These are phyloP conservation scores for Muntiacus reevesi DNA, from an alignment of 2,113 vertebrate species.

Conservation along the genomic window DNA sequence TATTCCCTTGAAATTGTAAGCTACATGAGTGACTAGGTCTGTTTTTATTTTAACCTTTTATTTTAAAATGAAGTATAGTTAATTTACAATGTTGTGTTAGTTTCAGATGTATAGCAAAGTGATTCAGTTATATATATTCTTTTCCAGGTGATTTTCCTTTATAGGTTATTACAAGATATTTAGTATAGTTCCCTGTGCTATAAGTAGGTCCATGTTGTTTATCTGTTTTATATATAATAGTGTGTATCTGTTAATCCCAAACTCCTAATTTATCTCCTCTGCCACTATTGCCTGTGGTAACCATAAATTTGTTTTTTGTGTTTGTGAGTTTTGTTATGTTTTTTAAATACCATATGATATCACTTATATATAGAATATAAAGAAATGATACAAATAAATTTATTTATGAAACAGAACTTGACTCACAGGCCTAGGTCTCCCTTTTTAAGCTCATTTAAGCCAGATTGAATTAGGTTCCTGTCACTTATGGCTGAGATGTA, in stretches of 20 bases:
- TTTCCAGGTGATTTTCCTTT: not conserved
- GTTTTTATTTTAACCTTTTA: not conserved
- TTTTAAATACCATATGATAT: not conserved
- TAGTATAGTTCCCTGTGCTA: not conserved
- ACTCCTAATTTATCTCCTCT: not conserved
- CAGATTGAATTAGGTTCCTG: not conserved
- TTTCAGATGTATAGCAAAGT: not conserved
- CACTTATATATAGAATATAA: not conserved
- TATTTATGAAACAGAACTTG: not conserved
- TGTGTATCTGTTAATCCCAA: not conserved
- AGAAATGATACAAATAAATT: not conserved
- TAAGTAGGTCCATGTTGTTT: not conserved
- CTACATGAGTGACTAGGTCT: not conserved
- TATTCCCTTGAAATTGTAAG: not conserved
- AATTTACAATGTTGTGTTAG: not conserved
- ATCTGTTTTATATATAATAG: not conserved
- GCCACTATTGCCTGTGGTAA: not conserved
- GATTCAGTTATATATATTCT: not conserved
- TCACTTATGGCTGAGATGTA: not conserved
- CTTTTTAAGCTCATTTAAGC: not conserved
- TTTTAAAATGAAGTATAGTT: not conserved
- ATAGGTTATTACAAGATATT: not conserved
- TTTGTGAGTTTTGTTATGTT: not conserved
- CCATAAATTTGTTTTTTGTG: not conserved
- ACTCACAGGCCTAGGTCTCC: not conserved